These are phyloP conservation scores for Brachyptera risi DNA, from an alignment of 2,888 invertebrate genomes.

Conservation along the genomic window DNA sequence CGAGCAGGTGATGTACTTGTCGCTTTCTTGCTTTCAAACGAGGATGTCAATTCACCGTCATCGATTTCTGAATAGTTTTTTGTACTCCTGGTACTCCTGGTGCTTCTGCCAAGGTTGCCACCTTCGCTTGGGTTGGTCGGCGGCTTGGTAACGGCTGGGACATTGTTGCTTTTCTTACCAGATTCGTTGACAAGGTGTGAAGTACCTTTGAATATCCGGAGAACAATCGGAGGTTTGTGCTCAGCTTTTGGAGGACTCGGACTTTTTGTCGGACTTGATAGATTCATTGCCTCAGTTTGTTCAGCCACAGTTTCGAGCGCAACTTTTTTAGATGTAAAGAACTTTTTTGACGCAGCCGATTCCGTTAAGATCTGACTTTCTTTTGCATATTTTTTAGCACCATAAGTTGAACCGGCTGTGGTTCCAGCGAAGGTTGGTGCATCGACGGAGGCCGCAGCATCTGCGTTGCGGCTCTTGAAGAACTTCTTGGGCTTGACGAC, in stretches of 20 bases:
- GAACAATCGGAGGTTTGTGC: slow-evolving; percentile 75
- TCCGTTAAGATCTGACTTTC: slow-evolving; percentile 56
- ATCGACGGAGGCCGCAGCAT: slow-evolving; percentile 41
- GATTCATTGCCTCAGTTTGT: slow-evolving; percentile 30
- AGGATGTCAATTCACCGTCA: neutral
- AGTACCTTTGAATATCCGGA: slow-evolving; percentile 79
- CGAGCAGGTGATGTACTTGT: slow-evolving; percentile 1
- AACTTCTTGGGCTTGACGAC: slow-evolving; percentile 78
- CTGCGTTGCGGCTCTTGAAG: slow-evolving; percentile 77
- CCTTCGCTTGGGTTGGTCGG: too few relatives aligned
- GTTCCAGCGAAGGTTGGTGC: slow-evolving; percentile 16
- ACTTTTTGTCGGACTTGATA: slow-evolving; percentile 29
- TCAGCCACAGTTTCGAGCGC: slow-evolving; percentile 25
- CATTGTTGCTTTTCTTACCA: slow-evolving; percentile 24
- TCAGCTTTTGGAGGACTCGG: slow-evolving; percentile 33
- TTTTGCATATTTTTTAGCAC: slow-evolving; percentile 28
- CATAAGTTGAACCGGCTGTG: slow-evolving; percentile 25
- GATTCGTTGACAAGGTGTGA: slow-evolving; percentile 39
- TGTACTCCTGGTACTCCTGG: slow-evolving; percentile 5
- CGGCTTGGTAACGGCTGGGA: slow-evolving; percentile 3
- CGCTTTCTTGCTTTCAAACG: neutral
- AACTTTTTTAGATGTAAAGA: slow-evolving; percentile 29
- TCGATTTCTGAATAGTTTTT: slow-evolving; percentile 7
- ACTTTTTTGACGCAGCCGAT: slow-evolving; percentile 47
- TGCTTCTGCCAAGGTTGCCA: neutral